Conservation (phyloP, 2,888 invertebrate genomes). For the Drosophila algonquin region DNA sequence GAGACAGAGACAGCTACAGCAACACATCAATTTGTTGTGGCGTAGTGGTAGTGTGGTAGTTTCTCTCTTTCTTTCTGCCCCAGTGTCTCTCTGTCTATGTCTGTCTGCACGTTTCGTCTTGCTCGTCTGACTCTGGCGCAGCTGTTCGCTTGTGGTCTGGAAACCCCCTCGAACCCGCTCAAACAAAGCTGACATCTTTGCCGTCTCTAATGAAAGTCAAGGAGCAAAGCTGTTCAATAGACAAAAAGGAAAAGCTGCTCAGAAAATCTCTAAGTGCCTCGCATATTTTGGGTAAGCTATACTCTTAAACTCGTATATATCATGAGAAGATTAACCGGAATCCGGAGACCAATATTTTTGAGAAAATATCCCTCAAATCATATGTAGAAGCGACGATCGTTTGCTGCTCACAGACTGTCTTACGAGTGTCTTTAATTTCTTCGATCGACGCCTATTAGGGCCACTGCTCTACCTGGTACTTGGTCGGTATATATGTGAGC, state of each 20-base stretch:
- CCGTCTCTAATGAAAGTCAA: slow-evolving; percentile 62
- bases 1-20: slow-evolving; percentile 37
- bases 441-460: no score
- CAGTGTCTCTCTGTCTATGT: slow-evolving; percentile 16
- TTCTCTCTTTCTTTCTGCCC: slow-evolving; percentile 4
- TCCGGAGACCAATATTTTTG: no score
- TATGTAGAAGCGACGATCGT: neutral
- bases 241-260: neutral
- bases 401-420: neutral
- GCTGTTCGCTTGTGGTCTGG: slow-evolving; percentile 54
- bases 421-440: neutral
- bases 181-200: slow-evolving; percentile 44
- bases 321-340: no score
- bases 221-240: slow-evolving; percentile 44
- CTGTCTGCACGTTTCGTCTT: slow-evolving; percentile 26
- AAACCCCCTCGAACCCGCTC: slow-evolving; percentile 39
- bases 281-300: no score
- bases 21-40: slow-evolving; percentile 59
- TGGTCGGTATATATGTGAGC: no score
- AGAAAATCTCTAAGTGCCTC: no score
- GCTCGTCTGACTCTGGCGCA: slow-evolving; percentile 58
- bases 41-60: slow-evolving; percentile 14
- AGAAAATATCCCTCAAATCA: no score
- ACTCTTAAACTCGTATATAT: no score
- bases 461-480: no score